Conservation (phyloP, 2,113 vertebrate species). For the Laticauda laticaudata region DNA sequence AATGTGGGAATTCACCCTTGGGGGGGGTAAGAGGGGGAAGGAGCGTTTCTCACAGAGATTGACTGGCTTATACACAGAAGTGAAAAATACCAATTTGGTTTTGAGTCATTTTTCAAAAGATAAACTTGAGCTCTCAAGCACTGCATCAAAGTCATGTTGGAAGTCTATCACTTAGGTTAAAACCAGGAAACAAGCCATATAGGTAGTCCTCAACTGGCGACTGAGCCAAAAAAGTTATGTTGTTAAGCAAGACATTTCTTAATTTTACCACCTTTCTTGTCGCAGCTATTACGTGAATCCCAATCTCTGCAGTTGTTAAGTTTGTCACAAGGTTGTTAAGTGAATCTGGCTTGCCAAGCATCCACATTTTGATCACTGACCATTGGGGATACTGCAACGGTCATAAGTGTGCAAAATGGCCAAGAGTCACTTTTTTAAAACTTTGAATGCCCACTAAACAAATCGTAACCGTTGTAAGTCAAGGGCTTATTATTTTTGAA, state of each 20-base stretch:
- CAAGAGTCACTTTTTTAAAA: neutral
- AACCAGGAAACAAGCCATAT: neutral
- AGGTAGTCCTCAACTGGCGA: neutral
- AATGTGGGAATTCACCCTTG: neutral
- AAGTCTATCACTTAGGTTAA: neutral
- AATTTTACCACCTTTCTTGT: neutral
- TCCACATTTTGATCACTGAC: neutral
- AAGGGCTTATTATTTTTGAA: neutral
- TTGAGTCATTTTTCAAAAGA: neutral
- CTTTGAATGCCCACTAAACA: neutral
- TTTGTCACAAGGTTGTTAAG: neutral
- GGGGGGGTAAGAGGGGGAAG: accelerated
- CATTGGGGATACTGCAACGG: neutral
- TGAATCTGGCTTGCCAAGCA: neutral
- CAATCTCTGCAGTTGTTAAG: neutral
- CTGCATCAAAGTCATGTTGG: neutral
- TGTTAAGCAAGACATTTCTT: neutral
- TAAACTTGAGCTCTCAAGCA: neutral
- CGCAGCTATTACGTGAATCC: neutral
- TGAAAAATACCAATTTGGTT: neutral
- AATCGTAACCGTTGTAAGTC: neutral
- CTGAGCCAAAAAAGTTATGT: neutral
- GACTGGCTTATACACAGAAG: neutral
- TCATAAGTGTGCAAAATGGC: neutral
- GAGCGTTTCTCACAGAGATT: neutral